These are phyloP conservation scores for Leptoclinus maculatus DNA, from an alignment of 2,797 vertebrate genomes.

Conservation along the genomic window DNA sequence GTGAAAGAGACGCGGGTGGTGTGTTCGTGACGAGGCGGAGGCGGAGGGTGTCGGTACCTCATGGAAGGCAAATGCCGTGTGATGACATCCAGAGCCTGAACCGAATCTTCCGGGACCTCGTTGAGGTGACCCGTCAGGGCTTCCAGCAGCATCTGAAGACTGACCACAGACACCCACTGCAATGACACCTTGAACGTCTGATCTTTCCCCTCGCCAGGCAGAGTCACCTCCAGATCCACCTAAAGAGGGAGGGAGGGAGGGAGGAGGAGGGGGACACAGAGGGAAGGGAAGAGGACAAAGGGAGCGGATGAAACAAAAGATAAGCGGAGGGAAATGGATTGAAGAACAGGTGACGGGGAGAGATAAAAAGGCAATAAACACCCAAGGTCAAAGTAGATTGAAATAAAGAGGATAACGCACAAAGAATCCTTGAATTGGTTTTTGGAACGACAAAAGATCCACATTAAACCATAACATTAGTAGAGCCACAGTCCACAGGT, in stretches of 20 bases:
- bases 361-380: conserved; percentile 7
- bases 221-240: conserved; percentile 99
- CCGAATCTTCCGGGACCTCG: conserved; percentile 97
- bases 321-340: neutral
- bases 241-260: conserved; percentile 50
- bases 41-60: conserved; percentile 83
- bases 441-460: neutral
- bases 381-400: neutral
- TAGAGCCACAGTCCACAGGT: neutral
- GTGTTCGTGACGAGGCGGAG: neutral
- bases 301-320: neutral
- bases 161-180: conserved; percentile 99
- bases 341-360: neutral
- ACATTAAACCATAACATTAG: neutral
- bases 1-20: neutral
- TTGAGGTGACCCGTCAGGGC: conserved; percentile 95
- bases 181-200: conserved; percentile 99
- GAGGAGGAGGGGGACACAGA: neutral
- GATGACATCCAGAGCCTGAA: conserved; percentile 98
- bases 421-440: neutral
- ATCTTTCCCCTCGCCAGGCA: conserved; percentile 98
- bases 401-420: neutral
- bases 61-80: conserved; percentile 98
- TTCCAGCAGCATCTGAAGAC: conserved; percentile 96
- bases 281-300: neutral